Evolutionary conservation across 2,113 vertebrate species (phyloP).

Genomic region (Amblyopsis rosae): DNA sequence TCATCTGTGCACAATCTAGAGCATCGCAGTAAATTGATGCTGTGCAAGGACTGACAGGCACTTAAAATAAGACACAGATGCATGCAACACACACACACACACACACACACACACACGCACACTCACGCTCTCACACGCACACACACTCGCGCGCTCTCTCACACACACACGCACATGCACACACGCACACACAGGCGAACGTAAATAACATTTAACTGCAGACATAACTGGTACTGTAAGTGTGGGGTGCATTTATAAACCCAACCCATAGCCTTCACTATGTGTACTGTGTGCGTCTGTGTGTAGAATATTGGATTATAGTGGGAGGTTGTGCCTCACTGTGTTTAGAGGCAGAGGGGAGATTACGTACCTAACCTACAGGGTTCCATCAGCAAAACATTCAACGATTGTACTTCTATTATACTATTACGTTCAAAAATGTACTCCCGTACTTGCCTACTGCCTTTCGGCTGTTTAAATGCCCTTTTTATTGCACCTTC

Average conservation of each 20-base stretch:
- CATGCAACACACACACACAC: slow-evolving; percentile 3
- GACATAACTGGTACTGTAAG: not conserved
- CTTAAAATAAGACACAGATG: slow-evolving; percentile 6
- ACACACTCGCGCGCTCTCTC: too few species aligned
- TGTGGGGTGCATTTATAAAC: slow-evolving; percentile 6
- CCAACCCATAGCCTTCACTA: not conserved
- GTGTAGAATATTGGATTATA: slow-evolving; percentile 9
- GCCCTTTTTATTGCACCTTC: slow-evolving; percentile 38
- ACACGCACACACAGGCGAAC: not conserved
- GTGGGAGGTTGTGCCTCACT: slow-evolving; percentile 9
- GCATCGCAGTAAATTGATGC: slow-evolving; percentile 20
- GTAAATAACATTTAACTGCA: not conserved
- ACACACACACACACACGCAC: slow-evolving; percentile 1
- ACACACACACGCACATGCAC: slow-evolving; percentile 14
- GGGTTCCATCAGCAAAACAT: slow-evolving; percentile 3
- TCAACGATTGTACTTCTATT: slow-evolving; percentile 14
- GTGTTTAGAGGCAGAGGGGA: slow-evolving; percentile 8
- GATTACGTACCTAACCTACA: slow-evolving; percentile 16
- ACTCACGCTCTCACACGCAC: too few species aligned
- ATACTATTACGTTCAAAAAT: slow-evolving; percentile 33
- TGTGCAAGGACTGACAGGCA: slow-evolving; percentile 22
- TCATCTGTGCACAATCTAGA: slow-evolving; percentile 25
- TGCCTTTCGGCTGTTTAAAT: slow-evolving; percentile 32
- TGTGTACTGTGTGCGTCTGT: slow-evolving; percentile 1
- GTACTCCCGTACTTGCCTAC: slow-evolving; percentile 15